Base-by-base conservation (phyloP, 2,113 vertebrate species). In the Oncorhynchus masou region DNA sequence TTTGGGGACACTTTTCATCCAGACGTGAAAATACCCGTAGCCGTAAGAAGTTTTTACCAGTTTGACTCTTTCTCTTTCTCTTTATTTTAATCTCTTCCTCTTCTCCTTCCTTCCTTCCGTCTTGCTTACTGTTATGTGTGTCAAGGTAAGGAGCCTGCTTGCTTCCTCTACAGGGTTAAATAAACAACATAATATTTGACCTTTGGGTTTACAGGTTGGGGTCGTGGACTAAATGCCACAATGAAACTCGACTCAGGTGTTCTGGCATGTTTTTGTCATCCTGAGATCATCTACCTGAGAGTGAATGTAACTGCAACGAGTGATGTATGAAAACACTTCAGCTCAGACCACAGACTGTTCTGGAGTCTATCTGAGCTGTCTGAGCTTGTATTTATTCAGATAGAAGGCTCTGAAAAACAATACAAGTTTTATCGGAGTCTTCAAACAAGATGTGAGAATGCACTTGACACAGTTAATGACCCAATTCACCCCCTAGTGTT, bases 81-180 rank as follows among this genome's bases (percentile, higher is more conserved):
- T 77, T 34, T 76, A 76, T 76, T 70, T 89, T 89, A 90, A 88
- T 81, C 85, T 88, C 75, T 87, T 80, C 85, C 81, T 87, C 84
- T 83, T 87, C 71, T 92, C 85, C 92, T 74, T 25, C 71, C 74
- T 60, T 62, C 76, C 51, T 90, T 39, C 34, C 8, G 7, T 84
- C 89, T 92, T 91, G 92, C 92, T 87, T 90, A 39, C 82, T 94
- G 78, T 93, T 88, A 90, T 91, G 84, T 93, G 75, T 93, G 91
- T 73, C 91, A 94, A 94, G 93, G 94, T 94, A 94, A 94, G 94
- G 87, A 89, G 90, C 74, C 57, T 71, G 76, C 64, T 76, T 76
- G 84, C 84, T 83, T 88, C 83, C 60, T 79, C 73, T 15, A 51
- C 49, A 51, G 15, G 13, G 11, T 29, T 49, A 71, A 76, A 24